Base-by-base conservation (phyloP, 2,888 invertebrate species). In the Thymelicus lineola region DNA sequence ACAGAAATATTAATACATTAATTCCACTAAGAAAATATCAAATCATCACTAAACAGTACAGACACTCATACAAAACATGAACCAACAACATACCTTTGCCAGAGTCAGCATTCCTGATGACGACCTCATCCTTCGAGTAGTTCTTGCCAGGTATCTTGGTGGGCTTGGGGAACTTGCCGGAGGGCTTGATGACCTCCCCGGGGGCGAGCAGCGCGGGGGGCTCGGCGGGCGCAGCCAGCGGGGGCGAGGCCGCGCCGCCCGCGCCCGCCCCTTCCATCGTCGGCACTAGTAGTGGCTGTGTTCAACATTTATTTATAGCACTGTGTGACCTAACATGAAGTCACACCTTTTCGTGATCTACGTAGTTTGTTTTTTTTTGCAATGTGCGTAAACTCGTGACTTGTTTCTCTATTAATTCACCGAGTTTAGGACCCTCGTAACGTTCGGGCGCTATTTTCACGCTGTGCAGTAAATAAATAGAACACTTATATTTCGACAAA, bases 41-140 rank as follows among this genome's bases (percentile, higher is more conserved):
- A 28, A 28, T 28, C 28, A 28, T 28, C 28, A 28, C 5, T 28
- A 2, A 3, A 28, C 28, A 28, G 28, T 5, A 28, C 28, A 5
- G 28, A 60, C 10, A 42, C 5, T 6, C n/a, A 28, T n/a, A 62
- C 4, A 50, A 17, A 53, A 38, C 38, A 55, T 17, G 7, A 59
- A 55, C 10, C 88, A 93, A 98, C 28, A 28, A 28, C 28, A 28
- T 28, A 28, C 98, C 98, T 97, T 98, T 98, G 83, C 98, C 98
- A 65, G 98, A 98, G 91, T 98, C 98, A 74, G 98, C 97, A 89
- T 98, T 98, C 76, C 98, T 95, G 82, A 99, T 99, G 74, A 98
- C 97, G 75, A 98, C 97, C 92, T 99, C 98, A 86, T 98, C 98
- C 88, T 98, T 98, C 82, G 97, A 98, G 91, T 98, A 98, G 86